Evolutionary conservation across 1,140 invertebrate genomes (phyloP), one percentile per base, ranked within the genome.

Genomic region (Brachionus plicatilis): DNA sequence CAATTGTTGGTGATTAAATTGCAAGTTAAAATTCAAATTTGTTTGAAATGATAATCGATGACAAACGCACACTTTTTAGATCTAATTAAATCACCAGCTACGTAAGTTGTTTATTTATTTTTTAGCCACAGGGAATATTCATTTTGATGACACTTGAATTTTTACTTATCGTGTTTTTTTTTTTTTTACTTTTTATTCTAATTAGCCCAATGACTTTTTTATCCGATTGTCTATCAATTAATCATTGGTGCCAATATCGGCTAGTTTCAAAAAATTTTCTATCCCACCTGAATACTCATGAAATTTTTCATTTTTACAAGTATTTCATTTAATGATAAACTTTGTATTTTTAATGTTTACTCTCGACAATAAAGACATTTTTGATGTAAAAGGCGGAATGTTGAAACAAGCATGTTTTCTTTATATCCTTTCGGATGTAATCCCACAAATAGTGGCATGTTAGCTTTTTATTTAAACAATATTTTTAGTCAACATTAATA

Each of bases 21-120:
- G 20, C 72, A 76, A 75, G 70, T 45, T 17, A 75, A 29, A 27
- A 68, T 68, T 72, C 43, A 14, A 43, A 41, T 72, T 76, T 27
- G 43, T 76, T 76, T 76, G 41, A 50, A 50, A 76, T 76, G 41
- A 47, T 47, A 76, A 76, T 72, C 68, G 11, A 72, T 76, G 72
- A 76, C 72, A 76, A 76, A 76, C 50, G 72, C 72, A 76, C 33
- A 37, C 43, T 17, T 41, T 29, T 37, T 70, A 37, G 37, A 14
- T 29, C 37, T 37, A 70, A 70, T 70, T 70, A 37, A 60, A 60
- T 60, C 68, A 72, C 68, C 5, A 72, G 5, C 17, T 72, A 72
- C 37, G 29, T 72, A 43, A 41, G 11, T 20, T 72, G 17, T 72
- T 72, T 43, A 72, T 72, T 72, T 43, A 37, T 37, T 37, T 37